Conservation (phyloP, 2,888 invertebrate genomes). For the Ditula angustiorana region DNA sequence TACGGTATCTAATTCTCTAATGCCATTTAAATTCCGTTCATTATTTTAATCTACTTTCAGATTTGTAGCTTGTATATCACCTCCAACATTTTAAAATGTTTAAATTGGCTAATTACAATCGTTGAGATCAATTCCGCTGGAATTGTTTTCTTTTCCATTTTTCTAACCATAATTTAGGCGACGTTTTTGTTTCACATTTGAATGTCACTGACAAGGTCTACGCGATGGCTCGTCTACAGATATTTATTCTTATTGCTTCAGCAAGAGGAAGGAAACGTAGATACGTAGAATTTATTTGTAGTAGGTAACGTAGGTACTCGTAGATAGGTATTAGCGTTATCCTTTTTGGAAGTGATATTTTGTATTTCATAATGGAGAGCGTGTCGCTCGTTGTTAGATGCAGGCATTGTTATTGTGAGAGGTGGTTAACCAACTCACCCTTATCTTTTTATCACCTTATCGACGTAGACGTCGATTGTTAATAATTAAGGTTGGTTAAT, state of each 20-base stretch:
- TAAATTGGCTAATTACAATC: constrained; percentile 12
- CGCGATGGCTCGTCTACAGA: background rate
- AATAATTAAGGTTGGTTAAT: background rate
- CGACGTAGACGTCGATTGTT: background rate
- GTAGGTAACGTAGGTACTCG: no score
- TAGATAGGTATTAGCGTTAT: no score
- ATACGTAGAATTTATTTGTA: no score
- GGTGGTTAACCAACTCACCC: constrained; percentile 11
- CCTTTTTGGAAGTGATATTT: no score
- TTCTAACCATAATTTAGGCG: background rate
- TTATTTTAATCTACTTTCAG: constrained; percentile 8
- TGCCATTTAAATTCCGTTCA: constrained; percentile 17
- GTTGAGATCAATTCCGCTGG: background rate
- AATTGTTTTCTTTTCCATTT: background rate
- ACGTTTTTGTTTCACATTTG: constrained; percentile 14
- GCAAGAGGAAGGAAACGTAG: background rate
- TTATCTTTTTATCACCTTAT: background rate
- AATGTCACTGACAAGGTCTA: constrained; percentile 11
- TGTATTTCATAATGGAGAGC: background rate
- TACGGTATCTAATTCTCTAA: constrained; percentile 5
- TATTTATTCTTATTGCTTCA: background rate
- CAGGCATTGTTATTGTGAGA: constrained; percentile 22
- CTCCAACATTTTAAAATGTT: constrained; percentile 26
- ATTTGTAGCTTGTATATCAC: background rate
- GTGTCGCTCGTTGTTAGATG: constrained; percentile 17